Evolutionary conservation across 2,113 vertebrate species (phyloP).

Genomic region (Anser cygnoides): DNA sequence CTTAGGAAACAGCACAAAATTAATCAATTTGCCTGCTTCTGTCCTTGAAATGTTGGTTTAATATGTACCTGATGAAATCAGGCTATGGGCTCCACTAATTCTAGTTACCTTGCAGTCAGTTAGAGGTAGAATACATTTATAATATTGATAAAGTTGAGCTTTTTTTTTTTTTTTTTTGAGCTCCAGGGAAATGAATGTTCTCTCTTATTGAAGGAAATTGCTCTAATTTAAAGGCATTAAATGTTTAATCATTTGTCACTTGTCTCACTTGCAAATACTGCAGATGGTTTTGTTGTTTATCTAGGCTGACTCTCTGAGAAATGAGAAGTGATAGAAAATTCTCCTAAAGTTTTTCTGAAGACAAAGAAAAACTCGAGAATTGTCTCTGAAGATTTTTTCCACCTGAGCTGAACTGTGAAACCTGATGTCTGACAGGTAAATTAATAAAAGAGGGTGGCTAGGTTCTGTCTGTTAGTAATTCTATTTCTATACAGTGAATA

Average conservation of each 20-base stretch:
- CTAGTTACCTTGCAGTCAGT: neutral
- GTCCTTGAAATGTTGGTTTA: neutral
- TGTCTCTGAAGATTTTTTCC: neutral
- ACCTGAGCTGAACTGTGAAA: neutral
- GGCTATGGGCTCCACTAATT: neutral
- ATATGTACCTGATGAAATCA: neutral
- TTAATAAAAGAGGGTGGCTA: neutral
- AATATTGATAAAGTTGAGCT: neutral
- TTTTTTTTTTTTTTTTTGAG: conserved; percentile 2
- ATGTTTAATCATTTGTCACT: conserved; percentile 18
- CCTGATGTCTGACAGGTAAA: neutral
- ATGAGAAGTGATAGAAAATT: neutral
- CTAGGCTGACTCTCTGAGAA: neutral
- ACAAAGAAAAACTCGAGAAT: neutral
- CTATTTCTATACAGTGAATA: neutral
- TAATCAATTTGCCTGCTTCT: neutral
- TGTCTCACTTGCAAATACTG: conserved; percentile 26
- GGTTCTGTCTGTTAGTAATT: neutral
- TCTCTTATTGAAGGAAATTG: neutral
- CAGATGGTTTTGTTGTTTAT: neutral
- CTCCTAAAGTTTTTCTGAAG: neutral
- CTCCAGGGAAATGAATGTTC: neutral
- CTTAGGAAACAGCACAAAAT: neutral
- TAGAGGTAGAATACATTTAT: neutral
- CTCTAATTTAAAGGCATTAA: neutral